A percentile compares a stretch with the other conserved stretches of the same genome.
These are phyloP conservation scores for Hydrotaea diabolus DNA, from an alignment of 2,888 invertebrate genomes.

Conservation along the genomic window DNA sequence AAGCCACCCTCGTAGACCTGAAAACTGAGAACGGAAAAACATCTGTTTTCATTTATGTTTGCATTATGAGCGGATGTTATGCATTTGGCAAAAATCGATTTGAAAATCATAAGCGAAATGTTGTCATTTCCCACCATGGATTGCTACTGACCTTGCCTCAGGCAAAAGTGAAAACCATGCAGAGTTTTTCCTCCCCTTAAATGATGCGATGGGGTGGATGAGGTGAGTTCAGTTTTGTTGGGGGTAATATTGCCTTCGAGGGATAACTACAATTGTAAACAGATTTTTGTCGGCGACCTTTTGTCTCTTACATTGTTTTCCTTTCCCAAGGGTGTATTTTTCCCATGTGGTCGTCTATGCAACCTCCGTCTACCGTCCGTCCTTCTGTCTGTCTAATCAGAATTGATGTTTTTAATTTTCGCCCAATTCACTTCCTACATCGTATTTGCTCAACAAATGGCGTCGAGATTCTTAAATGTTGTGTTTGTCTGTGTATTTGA, in stretches of 20 bases:
- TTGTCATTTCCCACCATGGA: constrained; percentile 22
- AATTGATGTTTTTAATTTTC: constrained; percentile 10
- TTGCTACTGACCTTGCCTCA: constrained; percentile 58
- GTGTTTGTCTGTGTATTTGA: constrained; percentile 27
- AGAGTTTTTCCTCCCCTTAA: constrained; percentile 10
- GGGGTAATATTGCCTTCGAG: neutral
- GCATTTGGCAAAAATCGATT: constrained; percentile 2
- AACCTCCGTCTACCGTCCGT: neutral
- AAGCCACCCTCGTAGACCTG: neutral
- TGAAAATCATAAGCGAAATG: constrained; percentile 20
- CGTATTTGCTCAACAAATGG: neutral
- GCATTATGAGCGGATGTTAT: constrained; percentile 12
- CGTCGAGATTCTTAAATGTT: constrained; percentile 39
- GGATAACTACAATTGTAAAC: constrained; percentile 30
- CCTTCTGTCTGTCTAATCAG: constrained; percentile 8
- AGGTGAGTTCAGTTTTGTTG: neutral
- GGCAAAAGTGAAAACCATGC: constrained; percentile 45
- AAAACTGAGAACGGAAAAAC: neutral
- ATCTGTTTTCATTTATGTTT: constrained; percentile 5
- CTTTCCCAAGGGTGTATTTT: constrained; percentile 54
- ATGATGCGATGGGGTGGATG: neutral
- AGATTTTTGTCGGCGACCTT: neutral
- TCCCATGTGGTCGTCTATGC: neutral
- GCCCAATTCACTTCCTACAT: neutral
- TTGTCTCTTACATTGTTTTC: neutral